phyloP scores from a whole-genome alignment of 2,888 invertebrate species.

The Hylaea fasciaria region DNA sequence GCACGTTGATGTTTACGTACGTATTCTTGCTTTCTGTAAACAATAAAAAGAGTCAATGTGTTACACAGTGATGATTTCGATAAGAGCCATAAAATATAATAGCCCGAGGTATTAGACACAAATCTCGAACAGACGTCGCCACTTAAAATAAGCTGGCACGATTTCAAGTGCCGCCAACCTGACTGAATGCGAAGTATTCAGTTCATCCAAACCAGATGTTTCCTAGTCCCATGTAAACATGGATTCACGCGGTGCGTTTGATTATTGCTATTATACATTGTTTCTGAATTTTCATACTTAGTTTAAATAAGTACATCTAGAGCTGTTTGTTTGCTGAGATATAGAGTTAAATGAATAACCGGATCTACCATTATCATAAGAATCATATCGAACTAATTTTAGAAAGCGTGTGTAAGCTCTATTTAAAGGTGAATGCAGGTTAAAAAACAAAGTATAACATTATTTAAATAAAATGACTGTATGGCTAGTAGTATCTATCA shows the following conservation, averaged over 20 bases:
- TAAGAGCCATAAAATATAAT: conserved; percentile 66
- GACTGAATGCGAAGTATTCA: conserved; percentile 81
- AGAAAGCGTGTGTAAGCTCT: not conserved
- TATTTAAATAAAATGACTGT: not conserved
- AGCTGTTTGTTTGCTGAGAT: too few species aligned
- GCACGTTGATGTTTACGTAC: conserved; percentile 13
- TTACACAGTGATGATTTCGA: conserved; percentile 57
- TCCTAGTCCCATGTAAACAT: conserved; percentile 73
- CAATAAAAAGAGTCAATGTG: conserved; percentile 29
- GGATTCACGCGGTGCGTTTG: conserved; percentile 58
- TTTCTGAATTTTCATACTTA: conserved; percentile 42
- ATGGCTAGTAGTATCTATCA: not conserved
- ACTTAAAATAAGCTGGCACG: conserved; percentile 84
- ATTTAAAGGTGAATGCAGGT: not conserved
- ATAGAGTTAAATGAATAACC: too few species aligned
- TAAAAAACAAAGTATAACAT: not conserved
- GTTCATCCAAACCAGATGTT: conserved; percentile 83
- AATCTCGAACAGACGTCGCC: conserved; percentile 79
- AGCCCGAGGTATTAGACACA: conserved; percentile 69
- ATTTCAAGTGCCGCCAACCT: conserved; percentile 81
- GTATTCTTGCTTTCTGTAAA: conserved; percentile 21
- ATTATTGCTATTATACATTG: conserved; percentile 53
- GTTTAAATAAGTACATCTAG: conserved; percentile 19
- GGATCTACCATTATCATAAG: not conserved
- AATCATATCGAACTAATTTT: not conserved